Base-by-base conservation (phyloP, 2,113 vertebrate species). In the Ailuropoda melanoleuca region DNA sequence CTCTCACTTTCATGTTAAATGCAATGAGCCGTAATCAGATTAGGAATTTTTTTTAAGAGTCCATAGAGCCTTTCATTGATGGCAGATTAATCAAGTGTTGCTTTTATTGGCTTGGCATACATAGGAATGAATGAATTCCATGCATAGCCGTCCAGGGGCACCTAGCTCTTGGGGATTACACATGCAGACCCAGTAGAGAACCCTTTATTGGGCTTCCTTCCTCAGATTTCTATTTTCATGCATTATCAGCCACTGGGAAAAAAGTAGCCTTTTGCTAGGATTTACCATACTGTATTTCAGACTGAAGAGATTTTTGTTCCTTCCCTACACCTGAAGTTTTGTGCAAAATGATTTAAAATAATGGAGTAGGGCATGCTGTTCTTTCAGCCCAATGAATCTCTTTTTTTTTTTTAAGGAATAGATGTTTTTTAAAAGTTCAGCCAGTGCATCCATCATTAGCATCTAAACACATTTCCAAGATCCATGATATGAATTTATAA, bases 401-500 rank as follows among this genome's bases (percentile, higher is more conserved):
- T 95, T 93, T 93, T 90, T 48, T 56, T 74, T 37, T 68, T 81
- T 96, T 87, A 46, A 80, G 34, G 55, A 86, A 55, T 90, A 66
- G 70, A 84, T 37, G 3, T 75, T 72, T 87, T 68, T 66, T 58
- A 92, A 90, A 26, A 15, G 75, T 97, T 75, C 31, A 74, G 55
- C 84, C 72, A 88, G 81, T 14, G 23, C 58, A 90, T 97, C 93
- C 81, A 46, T 60, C 37, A 29, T 92, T 93, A 74, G 93, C 83
- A 64, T 95, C 80, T 53, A 50, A 91, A 26, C 75, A 90, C 64
- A 85, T 95, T 92, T 77, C 95, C 58, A 84, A 93, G 80, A 92
- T 89, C 91, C 31, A 26, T 39, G 37, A 74, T 74, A 91, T 97
- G 96, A 95, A 95, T 95, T 93, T 90, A n/a, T 70, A 92, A 95